Evolutionary conservation across 1,140 invertebrate species (phyloP).

Genomic region (Portunus trituberculatus): DNA sequence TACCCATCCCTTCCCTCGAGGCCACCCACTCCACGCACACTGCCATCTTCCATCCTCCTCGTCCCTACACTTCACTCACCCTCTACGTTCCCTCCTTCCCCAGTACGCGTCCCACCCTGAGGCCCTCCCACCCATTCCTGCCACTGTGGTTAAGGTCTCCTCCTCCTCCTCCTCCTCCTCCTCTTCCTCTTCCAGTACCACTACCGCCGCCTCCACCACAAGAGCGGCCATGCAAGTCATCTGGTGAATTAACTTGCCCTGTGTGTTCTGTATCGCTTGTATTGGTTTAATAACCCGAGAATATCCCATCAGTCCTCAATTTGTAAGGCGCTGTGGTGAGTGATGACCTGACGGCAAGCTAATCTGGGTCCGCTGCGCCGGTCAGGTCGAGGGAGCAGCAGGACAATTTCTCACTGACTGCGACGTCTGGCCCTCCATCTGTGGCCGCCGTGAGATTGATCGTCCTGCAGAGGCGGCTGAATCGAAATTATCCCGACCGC

Average conservation of each 20-base stretch:
- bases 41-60: not conserved
- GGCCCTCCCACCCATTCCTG: not conserved
- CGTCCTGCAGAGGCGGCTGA: constrained; percentile 25
- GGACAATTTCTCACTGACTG: constrained; percentile 39
- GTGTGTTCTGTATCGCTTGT: constrained; percentile 32
- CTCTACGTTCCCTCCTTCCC: not conserved
- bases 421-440: not conserved
- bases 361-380: not conserved
- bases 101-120: not conserved
- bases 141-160: not conserved
- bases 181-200: not conserved
- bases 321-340: not conserved
- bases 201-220: not conserved
- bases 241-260: not conserved
- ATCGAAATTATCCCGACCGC: constrained; percentile 24
- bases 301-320: constrained; percentile 25
- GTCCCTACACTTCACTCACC: not conserved
- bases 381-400: not conserved
- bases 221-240: not conserved
- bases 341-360: constrained; percentile 17
- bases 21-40: not conserved
- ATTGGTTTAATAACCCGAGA: constrained; percentile 35
- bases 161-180: constrained; percentile 15
- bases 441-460: constrained; percentile 47
- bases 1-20: not conserved